Percentiles rank a stretch among this genome's conserved stretches.
These are phyloP conservation scores for Steinernema carpocapsae DNA, from an alignment of 2,888 invertebrate species.

Conservation along the genomic window DNA sequence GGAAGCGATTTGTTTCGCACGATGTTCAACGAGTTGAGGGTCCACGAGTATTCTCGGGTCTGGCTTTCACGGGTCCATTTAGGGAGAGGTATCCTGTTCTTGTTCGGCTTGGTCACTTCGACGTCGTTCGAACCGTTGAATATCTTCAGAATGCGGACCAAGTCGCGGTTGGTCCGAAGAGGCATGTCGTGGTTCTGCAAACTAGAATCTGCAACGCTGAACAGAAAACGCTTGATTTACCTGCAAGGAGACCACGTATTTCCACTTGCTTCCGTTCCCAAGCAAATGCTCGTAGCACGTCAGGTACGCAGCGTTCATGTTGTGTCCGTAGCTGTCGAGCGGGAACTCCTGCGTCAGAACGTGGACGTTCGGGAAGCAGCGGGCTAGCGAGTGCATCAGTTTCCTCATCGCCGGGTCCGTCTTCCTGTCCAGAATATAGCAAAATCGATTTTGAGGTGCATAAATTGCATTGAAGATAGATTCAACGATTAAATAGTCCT, in stretches of 20 bases:
- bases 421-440: neutral
- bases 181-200: conserved; percentile 28
- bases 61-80: no score
- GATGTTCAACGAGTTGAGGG: neutral
- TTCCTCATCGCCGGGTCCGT: neutral
- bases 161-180: conserved; percentile 5
- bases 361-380: conserved; percentile 28
- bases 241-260: conserved; percentile 18
- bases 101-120: conserved; percentile 16
- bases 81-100: neutral
- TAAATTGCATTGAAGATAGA: conserved; percentile 2
- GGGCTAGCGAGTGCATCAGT: neutral
- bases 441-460: neutral
- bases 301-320: conserved; percentile 14
- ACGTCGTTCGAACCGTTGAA: conserved; percentile 26
- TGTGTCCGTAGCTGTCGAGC: conserved; percentile 9
- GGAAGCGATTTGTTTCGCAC: neutral
- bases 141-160: conserved; percentile 1
- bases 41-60: neutral
- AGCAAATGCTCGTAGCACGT: conserved; percentile 10
- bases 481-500: conserved; percentile 7
- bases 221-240: neutral
- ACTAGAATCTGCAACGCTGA: neutral
- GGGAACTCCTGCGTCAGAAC: neutral
- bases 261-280: neutral